These are phyloP conservation scores for Diaperis boleti DNA, from an alignment of 2,888 invertebrate genomes.

Conservation along the genomic window DNA sequence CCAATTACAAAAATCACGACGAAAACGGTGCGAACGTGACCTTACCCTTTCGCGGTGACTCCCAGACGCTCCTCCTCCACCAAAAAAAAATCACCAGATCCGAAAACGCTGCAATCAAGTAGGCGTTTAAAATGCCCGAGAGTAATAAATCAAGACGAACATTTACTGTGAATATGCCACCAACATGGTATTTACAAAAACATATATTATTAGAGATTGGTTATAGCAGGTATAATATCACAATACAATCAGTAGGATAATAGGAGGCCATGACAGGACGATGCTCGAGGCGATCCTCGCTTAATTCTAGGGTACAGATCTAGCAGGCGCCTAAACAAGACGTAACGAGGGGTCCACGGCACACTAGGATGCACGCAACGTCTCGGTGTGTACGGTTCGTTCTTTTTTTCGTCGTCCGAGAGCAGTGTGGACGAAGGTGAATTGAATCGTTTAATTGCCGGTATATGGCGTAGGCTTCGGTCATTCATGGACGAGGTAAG, in stretches of 20 bases:
- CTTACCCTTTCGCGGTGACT: conserved; percentile 4
- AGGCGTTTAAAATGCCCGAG: conserved; percentile 49
- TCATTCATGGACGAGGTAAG: neutral
- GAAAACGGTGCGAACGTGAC: conserved; percentile 7
- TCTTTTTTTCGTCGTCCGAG: too few species aligned
- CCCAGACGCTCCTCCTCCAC: neutral
- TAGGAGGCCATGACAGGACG: conserved; percentile 61
- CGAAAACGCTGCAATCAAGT: conserved; percentile 42
- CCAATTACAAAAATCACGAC: conserved; percentile 6
- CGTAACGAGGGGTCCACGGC: conserved; percentile 57
- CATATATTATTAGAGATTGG: conserved; percentile 56
- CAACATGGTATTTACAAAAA: conserved; percentile 61
- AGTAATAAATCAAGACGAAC: conserved; percentile 51
- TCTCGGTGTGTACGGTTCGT: conserved; percentile 18
- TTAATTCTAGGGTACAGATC: conserved; percentile 61
- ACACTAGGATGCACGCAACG: conserved; percentile 52
- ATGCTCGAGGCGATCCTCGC: conserved; percentile 53
- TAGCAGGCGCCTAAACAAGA: conserved; percentile 63
- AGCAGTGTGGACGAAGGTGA: neutral
- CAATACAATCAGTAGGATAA: conserved; percentile 55
- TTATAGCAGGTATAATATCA: conserved; percentile 49
- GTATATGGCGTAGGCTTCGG: neutral
- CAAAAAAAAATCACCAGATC: conserved; percentile 6
- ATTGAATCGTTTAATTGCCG: conserved; percentile 20
- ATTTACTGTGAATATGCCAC: conserved; percentile 53